Conservation (phyloP, 2,797 vertebrate genomes). For the Columba guinea region DNA sequence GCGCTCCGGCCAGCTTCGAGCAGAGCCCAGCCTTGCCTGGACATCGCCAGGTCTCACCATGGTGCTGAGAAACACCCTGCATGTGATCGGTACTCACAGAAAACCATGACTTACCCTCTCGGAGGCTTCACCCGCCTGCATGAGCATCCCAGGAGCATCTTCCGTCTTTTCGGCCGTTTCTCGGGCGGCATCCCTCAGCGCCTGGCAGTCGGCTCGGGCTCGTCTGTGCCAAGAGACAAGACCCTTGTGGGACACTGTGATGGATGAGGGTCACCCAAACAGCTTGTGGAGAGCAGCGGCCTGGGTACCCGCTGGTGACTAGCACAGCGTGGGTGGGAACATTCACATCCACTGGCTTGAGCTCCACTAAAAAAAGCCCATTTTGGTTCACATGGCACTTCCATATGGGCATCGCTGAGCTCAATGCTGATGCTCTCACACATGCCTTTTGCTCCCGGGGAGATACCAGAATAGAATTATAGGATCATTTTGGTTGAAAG, state of each 20-base stretch:
- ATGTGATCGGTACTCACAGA: fast-evolving
- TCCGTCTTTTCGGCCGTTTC: background rate
- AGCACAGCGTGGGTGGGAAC: background rate
- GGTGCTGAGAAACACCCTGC: fast-evolving
- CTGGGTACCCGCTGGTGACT: background rate
- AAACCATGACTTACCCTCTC: slow-evolving; percentile 16
- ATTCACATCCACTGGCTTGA: background rate
- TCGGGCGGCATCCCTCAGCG: background rate
- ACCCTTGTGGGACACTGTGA: fast-evolving
- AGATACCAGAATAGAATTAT: background rate
- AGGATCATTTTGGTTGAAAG: no score
- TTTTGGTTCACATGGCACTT: background rate
- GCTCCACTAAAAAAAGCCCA: background rate
- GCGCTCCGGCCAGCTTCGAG: background rate
- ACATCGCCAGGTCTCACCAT: fast-evolving
- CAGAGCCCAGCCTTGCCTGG: background rate
- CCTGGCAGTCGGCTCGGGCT: slow-evolving; percentile 26
- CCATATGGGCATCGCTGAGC: background rate
- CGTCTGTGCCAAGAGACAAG: slow-evolving; percentile 33
- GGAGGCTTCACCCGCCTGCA: fast-evolving
- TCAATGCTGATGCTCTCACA: background rate
- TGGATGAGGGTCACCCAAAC: background rate
- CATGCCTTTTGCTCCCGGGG: background rate
- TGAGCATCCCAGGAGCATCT: background rate
- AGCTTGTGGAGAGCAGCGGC: background rate